Conservation (phyloP, 1,140 invertebrate species). For the Drosophila pectinifera region DNA sequence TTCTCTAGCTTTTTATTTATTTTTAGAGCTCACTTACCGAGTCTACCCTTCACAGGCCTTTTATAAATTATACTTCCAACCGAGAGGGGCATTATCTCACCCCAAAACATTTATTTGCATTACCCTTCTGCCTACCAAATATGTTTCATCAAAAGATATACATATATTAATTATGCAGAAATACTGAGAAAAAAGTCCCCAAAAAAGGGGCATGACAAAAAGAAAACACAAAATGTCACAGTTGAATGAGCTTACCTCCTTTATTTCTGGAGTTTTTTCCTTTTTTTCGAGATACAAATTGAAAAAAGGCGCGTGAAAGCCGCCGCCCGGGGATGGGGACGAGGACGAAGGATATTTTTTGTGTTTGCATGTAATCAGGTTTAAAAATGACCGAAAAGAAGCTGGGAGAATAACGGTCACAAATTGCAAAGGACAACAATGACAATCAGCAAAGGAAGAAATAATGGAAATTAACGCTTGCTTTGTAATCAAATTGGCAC, state of each 20-base stretch:
- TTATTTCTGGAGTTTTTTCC: conserved; percentile 39
- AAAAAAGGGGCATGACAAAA: conserved; percentile 37
- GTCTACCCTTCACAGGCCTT: not conserved
- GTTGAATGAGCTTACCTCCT: conserved; percentile 68
- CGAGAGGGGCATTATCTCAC: conserved; percentile 41
- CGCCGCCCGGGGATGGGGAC: conserved; percentile 40
- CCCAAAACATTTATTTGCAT: conserved; percentile 68
- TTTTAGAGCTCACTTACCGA: not conserved
- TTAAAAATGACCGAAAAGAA: conserved; percentile 68
- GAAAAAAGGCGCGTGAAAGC: conserved; percentile 71
- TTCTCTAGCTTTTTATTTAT: not conserved
- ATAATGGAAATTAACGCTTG: conserved; percentile 75
- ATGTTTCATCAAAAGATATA: conserved; percentile 69
- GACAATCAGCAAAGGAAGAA: conserved; percentile 58
- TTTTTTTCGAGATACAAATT: conserved; percentile 60
- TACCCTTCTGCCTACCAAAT: conserved; percentile 64
- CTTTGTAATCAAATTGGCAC: conserved; percentile 73
- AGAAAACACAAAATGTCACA: conserved; percentile 62
- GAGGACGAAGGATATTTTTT: conserved; percentile 55
- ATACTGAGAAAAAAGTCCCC: conserved; percentile 24
- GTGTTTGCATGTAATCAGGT: conserved; percentile 71
- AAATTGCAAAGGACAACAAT: conserved; percentile 66
- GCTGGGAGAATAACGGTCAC: conserved; percentile 59
- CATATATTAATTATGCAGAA: conserved; percentile 76
- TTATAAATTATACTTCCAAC: conserved; percentile 9